These are phyloP conservation scores for Trochalopteron elliotii DNA, from an alignment of 2,113 vertebrate species.

Conservation along the genomic window DNA sequence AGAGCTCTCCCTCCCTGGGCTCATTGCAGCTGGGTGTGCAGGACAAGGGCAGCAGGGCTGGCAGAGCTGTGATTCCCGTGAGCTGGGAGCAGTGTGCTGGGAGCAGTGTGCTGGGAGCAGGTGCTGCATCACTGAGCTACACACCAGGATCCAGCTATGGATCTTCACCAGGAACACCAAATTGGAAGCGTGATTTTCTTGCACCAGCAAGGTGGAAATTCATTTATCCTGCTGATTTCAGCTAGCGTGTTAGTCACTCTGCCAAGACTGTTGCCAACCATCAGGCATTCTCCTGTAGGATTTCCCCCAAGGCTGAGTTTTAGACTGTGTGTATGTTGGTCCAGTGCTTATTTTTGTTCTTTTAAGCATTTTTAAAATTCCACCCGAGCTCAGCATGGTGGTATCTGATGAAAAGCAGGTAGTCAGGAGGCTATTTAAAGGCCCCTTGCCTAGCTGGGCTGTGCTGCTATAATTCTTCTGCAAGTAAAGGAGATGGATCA, in stretches of 20 bases:
- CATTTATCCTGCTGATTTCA: not conserved
- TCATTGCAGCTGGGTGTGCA: not conserved
- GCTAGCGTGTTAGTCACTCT: not conserved
- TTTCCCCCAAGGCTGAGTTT: not conserved
- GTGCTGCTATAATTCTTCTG: not conserved
- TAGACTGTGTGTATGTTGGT: rapidly evolving
- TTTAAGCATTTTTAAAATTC: not conserved
- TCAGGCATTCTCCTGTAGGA: not conserved
- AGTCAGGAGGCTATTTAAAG: not conserved
- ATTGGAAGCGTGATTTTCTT: not conserved
- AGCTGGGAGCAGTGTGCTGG: not conserved
- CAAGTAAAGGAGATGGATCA: not conserved
- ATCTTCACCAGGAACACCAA: not conserved
- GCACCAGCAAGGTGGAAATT: not conserved
- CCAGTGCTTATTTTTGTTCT: not conserved
- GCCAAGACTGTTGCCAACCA: not conserved
- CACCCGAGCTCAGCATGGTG: not conserved
- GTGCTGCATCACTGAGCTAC: rapidly evolving
- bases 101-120: not conserved
- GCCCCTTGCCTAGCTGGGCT: not conserved
- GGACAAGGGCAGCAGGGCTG: not conserved
- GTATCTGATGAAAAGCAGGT: not conserved
- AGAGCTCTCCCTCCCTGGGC: not conserved
- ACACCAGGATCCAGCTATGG: rapidly evolving
- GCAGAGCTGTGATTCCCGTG: rapidly evolving